Base-by-base conservation (phyloP, 1,140 invertebrate genomes). In the Euglossa dilemma region DNA sequence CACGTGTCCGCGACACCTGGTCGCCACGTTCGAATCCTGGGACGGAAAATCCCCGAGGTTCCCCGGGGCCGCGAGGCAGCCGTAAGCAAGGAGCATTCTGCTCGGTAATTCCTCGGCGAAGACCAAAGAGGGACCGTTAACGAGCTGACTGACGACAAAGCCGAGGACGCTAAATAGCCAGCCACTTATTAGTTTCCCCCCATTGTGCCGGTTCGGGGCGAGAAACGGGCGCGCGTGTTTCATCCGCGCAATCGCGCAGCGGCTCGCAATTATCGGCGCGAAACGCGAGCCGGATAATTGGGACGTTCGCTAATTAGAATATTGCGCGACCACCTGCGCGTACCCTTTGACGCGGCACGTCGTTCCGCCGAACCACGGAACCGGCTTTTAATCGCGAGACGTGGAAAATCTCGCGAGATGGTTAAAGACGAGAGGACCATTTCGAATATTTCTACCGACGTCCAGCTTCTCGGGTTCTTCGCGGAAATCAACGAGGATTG, bases 291-390 rank as follows among this genome's bases (percentile, higher is more conserved):
- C 71, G 84, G 82, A 89, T 90, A 90, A 90, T 90, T 90, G 87
- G 85, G 83, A 89, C 87, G 85, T 61, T 85, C 85, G 89, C 85
- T 90, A 90, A 90, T 90, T 90, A 87, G 83, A 88, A 90, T 88
- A 88, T 89, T 88, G 57, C 73, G 84, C 88, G 82, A 70, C 81
- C 77, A 88, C 80, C 86, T 88, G 80, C 80, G 61, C 84, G 74
- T 59, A n/a, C 47, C 54, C 79, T 88, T 88, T 81, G 73, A 87
- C 56, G 64, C 72, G 75, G 74, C 85, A 85, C 69, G 72, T 43
- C 64, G 28, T 61, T 73, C 71, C 79, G 47, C 64, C 23, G 47
- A 69, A 43, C 61, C 57, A 87, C 80, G 74, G 80, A 77, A 70
- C 64, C 50, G 36, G 61, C 50, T 57, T 57, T 57, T 64, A 67